phyloP scores from a whole-genome alignment of 2,888 invertebrate species.

The Ophion ellenae region DNA sequence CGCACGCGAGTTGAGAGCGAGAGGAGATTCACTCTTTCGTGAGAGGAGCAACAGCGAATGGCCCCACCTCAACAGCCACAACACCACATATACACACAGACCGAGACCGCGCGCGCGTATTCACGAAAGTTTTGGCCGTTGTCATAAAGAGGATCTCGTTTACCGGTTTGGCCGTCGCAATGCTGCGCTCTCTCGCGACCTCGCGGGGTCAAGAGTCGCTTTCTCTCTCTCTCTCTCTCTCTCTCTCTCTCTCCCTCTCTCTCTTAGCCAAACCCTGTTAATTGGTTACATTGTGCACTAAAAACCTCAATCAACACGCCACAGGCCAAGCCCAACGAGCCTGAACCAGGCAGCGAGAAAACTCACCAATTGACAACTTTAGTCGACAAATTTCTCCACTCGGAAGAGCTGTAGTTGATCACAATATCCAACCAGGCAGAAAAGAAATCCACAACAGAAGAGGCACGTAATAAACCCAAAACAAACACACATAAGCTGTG shows the following conservation, averaged over 20 bases:
- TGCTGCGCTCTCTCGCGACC: slow-evolving; percentile 53
- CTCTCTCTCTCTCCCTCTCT: too few relatives aligned
- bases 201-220: slow-evolving; percentile 62
- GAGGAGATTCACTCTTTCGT: slow-evolving; percentile 12
- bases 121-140: slow-evolving; percentile 64
- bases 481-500: too few relatives aligned
- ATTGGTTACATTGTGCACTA: slow-evolving; percentile 41
- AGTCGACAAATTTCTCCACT: too few relatives aligned
- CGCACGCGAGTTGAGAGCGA: not conserved
- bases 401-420: not conserved
- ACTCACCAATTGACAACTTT: slow-evolving; percentile 21
- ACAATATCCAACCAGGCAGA: not conserved
- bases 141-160: slow-evolving; percentile 63
- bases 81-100: not conserved
- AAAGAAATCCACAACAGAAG: too few relatives aligned
- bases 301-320: too few relatives aligned
- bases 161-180: slow-evolving; percentile 61
- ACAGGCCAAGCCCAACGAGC: too few relatives aligned
- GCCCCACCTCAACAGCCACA: not conserved
- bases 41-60: slow-evolving; percentile 29
- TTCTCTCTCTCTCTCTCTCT: not conserved
- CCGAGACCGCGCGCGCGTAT: slow-evolving; percentile 11
- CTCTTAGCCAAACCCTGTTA: slow-evolving; percentile 47
- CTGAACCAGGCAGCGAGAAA: not conserved
- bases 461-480: too few relatives aligned